Percentiles rank a stretch among this genome's conserved stretches.
phyloP scores from a whole-genome alignment of 1,140 invertebrate genomes.

The Samia ricini region DNA sequence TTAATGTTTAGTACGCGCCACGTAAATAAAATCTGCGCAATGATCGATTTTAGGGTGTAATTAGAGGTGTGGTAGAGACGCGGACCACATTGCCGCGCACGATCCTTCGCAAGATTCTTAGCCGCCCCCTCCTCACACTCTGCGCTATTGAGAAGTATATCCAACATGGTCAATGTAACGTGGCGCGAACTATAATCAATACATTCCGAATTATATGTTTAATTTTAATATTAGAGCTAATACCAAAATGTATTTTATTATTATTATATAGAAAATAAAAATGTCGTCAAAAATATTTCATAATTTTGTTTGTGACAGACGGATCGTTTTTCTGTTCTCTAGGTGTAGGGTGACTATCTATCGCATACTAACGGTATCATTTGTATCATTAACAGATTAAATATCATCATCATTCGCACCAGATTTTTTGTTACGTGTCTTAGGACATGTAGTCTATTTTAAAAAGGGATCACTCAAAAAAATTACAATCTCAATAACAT shows the following conservation, averaged over 20 bases:
- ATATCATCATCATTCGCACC: conserved; percentile 44
- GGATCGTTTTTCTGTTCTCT: conserved; percentile 38
- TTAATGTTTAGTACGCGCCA: too few relatives aligned
- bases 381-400: conserved; percentile 60
- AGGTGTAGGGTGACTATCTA: conserved; percentile 36
- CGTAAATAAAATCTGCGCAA: too few relatives aligned
- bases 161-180: too few relatives aligned
- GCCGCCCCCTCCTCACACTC: too few relatives aligned
- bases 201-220: not conserved
- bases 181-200: too few relatives aligned
- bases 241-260: conserved; percentile 32
- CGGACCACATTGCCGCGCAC: too few relatives aligned
- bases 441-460: not conserved
- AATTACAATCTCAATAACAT: not conserved
- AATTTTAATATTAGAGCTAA: conserved; percentile 22
- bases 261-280: conserved; percentile 40
- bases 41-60: too few relatives aligned
- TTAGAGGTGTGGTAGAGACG: too few relatives aligned
- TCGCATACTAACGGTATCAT: conserved; percentile 43
- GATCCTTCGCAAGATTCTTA: too few relatives aligned
- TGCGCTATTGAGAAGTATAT: too few relatives aligned
- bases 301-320: conserved; percentile 35
- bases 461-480: not conserved
- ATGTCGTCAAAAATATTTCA: conserved; percentile 19
- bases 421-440: conserved; percentile 51